Percentiles rank a stretch among this genome's conserved stretches.
Evolutionary conservation across 2,797 vertebrate species (phyloP).

Genomic region (Enoplosus armatus): DNA sequence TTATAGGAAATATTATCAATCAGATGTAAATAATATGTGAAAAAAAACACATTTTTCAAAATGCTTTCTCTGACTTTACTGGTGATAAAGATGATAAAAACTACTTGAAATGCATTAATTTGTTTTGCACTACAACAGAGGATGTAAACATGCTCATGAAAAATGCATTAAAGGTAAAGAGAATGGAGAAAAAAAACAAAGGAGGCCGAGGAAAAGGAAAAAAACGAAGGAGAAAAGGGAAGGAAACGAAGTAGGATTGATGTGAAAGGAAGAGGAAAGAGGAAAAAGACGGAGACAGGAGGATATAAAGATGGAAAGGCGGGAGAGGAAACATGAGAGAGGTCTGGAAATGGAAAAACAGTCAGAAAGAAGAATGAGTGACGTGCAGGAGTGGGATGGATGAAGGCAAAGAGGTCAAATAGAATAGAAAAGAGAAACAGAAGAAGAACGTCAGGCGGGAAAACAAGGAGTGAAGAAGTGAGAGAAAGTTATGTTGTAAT

Average conservation of each 20-base stretch:
- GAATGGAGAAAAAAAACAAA: not conserved
- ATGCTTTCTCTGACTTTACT: not conserved
- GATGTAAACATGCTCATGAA: not conserved
- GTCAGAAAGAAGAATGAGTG: constrained; percentile 26
- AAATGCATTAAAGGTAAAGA: not conserved
- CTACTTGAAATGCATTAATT: not conserved
- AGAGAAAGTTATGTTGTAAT: too few relatives aligned
- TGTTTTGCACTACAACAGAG: not conserved
- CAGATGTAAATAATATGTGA: not conserved
- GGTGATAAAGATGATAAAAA: not conserved
- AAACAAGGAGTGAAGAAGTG: not conserved
- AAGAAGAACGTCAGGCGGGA: not conserved
- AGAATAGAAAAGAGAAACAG: not conserved
- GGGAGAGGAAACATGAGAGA: not conserved
- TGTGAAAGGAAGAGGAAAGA: not conserved
- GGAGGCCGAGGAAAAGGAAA: not conserved
- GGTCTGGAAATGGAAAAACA: constrained; percentile 8
- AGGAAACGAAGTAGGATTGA: constrained; percentile 7
- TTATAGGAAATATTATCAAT: not conserved
- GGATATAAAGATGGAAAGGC: constrained; percentile 13
- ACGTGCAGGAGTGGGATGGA: constrained; percentile 14
- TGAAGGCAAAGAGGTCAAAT: not conserved
- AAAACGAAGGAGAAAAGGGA: not conserved
- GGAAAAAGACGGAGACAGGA: not conserved
- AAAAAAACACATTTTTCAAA: not conserved